Conservation (phyloP, 1,140 invertebrate genomes). For the Zaprionus vittiger region DNA sequence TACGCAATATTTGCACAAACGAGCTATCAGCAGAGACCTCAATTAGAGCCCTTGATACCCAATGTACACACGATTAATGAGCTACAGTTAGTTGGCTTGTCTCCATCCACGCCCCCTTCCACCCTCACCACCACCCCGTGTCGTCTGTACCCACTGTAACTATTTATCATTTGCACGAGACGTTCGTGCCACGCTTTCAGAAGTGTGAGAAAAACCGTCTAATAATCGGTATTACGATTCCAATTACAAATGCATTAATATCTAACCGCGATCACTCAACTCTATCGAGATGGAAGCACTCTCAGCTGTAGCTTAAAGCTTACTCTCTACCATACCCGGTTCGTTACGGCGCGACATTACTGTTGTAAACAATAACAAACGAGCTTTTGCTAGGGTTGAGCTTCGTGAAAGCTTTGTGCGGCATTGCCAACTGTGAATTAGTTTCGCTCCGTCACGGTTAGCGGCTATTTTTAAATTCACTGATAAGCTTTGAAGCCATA, state of each 20-base stretch:
- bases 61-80: conserved; percentile 16
- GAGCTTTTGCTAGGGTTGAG: conserved; percentile 25
- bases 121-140: too few species aligned
- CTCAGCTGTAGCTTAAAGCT: conserved; percentile 3
- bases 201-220: conserved; percentile 41
- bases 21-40: conserved; percentile 13
- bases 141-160: neutral
- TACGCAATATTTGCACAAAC: conserved; percentile 33
- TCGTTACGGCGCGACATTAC: neutral
- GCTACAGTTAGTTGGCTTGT: too few species aligned
- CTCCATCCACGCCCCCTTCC: neutral
- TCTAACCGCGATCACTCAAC: conserved; percentile 40
- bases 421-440: conserved; percentile 32
- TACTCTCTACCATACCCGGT: neutral
- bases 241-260: conserved; percentile 28
- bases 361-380: conserved; percentile 38
- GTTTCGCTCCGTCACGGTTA: conserved; percentile 3
- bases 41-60: conserved; percentile 31
- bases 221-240: conserved; percentile 37
- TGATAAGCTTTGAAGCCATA: conserved; percentile 8
- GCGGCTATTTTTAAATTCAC: conserved; percentile 14
- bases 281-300: conserved; percentile 16
- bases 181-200: conserved; percentile 30
- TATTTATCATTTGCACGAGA: conserved; percentile 29
- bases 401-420: conserved; percentile 12